These are phyloP conservation scores for Delia radicum DNA, from an alignment of 1,140 invertebrate species.

Conservation along the genomic window DNA sequence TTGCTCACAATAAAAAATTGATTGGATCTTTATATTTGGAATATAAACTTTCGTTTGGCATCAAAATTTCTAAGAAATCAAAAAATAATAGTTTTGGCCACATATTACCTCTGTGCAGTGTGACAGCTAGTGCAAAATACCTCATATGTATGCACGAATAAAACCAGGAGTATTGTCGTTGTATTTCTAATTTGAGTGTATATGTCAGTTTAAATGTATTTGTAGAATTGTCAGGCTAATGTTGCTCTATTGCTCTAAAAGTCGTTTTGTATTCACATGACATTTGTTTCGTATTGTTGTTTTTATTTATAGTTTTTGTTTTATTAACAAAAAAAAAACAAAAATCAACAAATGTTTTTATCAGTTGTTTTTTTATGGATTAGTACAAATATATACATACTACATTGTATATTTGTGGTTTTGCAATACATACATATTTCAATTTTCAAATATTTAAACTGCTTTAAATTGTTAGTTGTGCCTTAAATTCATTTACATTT, in stretches of 20 bases:
- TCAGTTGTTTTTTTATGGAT: neutral
- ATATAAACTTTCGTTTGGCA: too few species aligned
- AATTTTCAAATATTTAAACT: too few species aligned
- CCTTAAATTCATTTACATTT: too few species aligned
- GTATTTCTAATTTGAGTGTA: neutral
- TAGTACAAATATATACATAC: neutral
- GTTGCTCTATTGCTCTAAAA: slow-evolving; percentile 3
- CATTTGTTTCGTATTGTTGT: neutral
- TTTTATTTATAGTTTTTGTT: neutral
- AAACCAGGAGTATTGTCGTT: neutral
- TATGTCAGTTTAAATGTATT: neutral
- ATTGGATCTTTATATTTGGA: neutral
- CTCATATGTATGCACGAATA: too few species aligned
- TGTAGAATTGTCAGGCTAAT: slow-evolving; percentile 15
- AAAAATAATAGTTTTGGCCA: too few species aligned
- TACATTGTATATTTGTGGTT: neutral
- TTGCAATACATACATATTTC: too few species aligned
- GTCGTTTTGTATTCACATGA: slow-evolving; percentile 22
- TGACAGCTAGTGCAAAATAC: too few species aligned
- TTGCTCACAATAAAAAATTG: too few species aligned
- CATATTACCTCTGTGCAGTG: too few species aligned
- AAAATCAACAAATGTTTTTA: neutral
- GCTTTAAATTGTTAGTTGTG: too few species aligned
- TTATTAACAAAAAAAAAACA: neutral
- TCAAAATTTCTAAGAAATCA: too few species aligned